Base-by-base conservation (phyloP, 2,888 invertebrate species). In the Lasius fuliginosus region DNA sequence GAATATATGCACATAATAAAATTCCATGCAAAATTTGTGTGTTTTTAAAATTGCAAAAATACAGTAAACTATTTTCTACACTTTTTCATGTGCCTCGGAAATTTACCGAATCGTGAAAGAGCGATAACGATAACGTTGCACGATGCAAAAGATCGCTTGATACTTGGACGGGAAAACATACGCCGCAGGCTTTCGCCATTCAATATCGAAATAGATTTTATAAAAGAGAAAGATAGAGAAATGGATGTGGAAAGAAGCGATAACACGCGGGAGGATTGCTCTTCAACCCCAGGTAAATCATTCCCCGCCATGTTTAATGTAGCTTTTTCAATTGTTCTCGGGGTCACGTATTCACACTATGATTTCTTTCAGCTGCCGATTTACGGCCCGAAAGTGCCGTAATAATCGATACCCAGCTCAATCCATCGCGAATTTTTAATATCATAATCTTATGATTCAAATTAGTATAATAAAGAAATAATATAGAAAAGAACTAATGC, bases 251-350 rank as follows among this genome's bases (percentile, higher is more conserved):
- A 23, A 76, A 27, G 49, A 69, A 46, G 69, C 60, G 71, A 75
- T 58, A 68, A 49, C 11, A 62, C 9, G 64, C 56, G 68, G 9
- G 53, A 60, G 53, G 53, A 42, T 62, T 36, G 76, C 33, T 64
- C 76, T 68, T 65, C 83, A 79, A 82, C 40, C 75, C 58, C 62
- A 83, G 73, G 85, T 90, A 90, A 90, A 90, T 90, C 89, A 89
- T 86, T 11, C 23, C 33, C 58, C 60, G 83, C 74, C 87, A 88
- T 88, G 90, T 88, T 90, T 92, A 90, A 92, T 91, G 85, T 85
- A 92, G 90, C 86, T 90, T 91, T 92, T 90, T 89, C 90, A 87
- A 90, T 92, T 88, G 91, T 92, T 86, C 86, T 86, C 60, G 71
- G 60, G 84, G 65, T 85, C 86, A 77, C 85, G 88, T 84, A 87